A percentile compares a stretch with the other conserved stretches of the same genome.
phyloP scores from a whole-genome alignment of 2,113 vertebrate genomes.

The Odocoileus virginianus region DNA sequence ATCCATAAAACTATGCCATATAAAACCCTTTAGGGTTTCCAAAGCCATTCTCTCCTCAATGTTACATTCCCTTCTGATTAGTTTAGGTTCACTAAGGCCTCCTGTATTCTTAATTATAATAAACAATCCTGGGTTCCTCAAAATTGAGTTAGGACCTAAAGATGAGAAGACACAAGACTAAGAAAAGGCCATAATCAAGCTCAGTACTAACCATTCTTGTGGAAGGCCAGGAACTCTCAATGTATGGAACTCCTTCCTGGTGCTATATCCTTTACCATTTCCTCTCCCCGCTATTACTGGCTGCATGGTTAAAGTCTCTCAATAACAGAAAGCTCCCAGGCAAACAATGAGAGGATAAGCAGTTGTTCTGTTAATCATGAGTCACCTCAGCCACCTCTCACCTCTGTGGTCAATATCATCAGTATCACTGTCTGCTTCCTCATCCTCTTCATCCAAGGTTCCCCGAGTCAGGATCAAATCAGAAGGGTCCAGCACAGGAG shows the following conservation, averaged over 20 bases:
- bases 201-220: background rate
- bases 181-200: background rate
- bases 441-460: slow-evolving; percentile 85
- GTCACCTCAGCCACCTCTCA: slow-evolving; percentile 71
- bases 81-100: background rate
- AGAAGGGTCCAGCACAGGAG: slow-evolving; percentile 83
- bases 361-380: background rate
- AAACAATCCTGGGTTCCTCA: background rate
- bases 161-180: background rate
- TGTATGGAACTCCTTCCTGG: background rate
- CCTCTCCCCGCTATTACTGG: background rate
- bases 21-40: background rate
- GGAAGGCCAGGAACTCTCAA: background rate
- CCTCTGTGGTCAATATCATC: slow-evolving; percentile 95
- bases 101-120: background rate
- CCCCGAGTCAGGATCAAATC: slow-evolving; percentile 93
- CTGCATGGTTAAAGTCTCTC: background rate
- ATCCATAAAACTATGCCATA: background rate
- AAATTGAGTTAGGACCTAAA: background rate
- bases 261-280: background rate
- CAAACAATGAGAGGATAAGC: background rate
- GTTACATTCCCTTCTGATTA: background rate
- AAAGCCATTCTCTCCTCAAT: background rate
- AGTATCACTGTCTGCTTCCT: slow-evolving; percentile 89
- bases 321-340: background rate